Percentiles rank a stretch among this genome's conserved stretches.
Conservation (phyloP, 2,113 vertebrate species). For the Herpetotheres cachinnans region DNA sequence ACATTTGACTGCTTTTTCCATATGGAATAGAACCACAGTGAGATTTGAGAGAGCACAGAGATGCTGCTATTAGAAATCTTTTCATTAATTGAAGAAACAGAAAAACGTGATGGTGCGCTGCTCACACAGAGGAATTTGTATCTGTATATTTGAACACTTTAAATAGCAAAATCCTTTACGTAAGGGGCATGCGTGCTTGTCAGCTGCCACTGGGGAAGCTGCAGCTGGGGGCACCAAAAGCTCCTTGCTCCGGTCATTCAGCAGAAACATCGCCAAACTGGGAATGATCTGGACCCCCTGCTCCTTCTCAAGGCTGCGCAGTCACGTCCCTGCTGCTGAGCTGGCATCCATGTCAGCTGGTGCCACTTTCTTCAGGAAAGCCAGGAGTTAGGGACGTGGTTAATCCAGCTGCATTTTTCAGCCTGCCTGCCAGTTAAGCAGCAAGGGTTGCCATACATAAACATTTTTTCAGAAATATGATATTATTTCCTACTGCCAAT, state of each 20-base stretch:
- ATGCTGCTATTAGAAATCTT: not conserved
- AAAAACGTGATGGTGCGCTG: rapidly evolving
- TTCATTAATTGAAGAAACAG: not conserved
- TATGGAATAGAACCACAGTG: not conserved
- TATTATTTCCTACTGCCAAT: slow-evolving; percentile 1
- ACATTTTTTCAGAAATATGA: not conserved
- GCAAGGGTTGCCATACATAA: not conserved
- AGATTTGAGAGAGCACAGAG: not conserved
- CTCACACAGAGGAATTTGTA: not conserved
- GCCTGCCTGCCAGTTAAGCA: not conserved
- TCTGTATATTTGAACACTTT: not conserved
- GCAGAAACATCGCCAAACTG: not conserved
- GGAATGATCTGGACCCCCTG: not conserved
- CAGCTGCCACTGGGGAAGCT: not conserved
- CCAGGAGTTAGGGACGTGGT: not conserved
- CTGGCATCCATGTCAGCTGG: rapidly evolving
- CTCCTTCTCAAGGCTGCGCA: not conserved
- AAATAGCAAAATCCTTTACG: not conserved
- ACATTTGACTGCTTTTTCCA: not conserved
- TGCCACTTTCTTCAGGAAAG: not conserved
- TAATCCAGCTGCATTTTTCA: not conserved
- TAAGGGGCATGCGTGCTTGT: rapidly evolving
- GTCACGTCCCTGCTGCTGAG: not conserved
- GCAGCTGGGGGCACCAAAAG: not conserved
- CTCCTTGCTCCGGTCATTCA: not conserved